Conservation (phyloP, 2,888 invertebrate genomes). For the Octodonta nipae region DNA sequence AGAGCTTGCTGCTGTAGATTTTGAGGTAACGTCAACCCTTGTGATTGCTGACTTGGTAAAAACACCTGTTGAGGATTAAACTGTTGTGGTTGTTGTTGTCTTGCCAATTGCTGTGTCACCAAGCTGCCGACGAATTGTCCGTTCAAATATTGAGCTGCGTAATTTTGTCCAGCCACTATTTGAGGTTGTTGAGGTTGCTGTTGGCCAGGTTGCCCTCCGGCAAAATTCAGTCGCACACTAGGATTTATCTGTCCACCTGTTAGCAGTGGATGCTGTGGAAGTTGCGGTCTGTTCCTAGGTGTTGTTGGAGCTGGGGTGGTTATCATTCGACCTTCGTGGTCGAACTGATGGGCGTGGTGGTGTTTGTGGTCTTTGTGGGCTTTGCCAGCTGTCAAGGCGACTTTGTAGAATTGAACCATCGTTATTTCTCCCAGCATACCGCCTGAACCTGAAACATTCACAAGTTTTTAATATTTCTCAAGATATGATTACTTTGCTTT, state of each 20-base stretch:
- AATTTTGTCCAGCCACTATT: conserved; percentile 40
- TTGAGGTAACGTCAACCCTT: conserved; percentile 2
- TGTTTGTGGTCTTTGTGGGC: conserved; percentile 79
- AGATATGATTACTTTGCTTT: no score
- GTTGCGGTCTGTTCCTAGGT: conserved; percentile 40
- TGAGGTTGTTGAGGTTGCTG: conserved; percentile 33
- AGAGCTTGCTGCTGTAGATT: conserved; percentile 12
- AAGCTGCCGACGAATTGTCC: conserved; percentile 44
- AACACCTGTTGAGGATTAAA: conserved; percentile 3
- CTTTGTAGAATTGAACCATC: conserved; percentile 65
- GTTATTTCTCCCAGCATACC: conserved; percentile 65
- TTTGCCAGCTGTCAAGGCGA: conserved; percentile 72
- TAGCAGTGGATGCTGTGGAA: conserved; percentile 40
- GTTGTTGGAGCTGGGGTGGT: conserved; percentile 47
- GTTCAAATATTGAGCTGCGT: conserved; percentile 46
- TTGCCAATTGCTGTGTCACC: conserved; percentile 22
- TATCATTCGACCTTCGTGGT: conserved; percentile 53
- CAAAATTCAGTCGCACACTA: conserved; percentile 42
- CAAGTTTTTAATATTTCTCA: no score
- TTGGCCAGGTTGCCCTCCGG: conserved; percentile 20
- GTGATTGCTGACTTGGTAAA: conserved; percentile 2
- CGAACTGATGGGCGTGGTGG: conserved; percentile 70
- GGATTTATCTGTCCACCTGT: conserved; percentile 53
- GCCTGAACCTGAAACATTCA: conserved; percentile 42
- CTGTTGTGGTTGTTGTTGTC: conserved; percentile 10